Evolutionary conservation across 2,888 invertebrate species (phyloP), one percentile per base, ranked within the genome.

Genomic region (Hydropsyche betteni): DNA sequence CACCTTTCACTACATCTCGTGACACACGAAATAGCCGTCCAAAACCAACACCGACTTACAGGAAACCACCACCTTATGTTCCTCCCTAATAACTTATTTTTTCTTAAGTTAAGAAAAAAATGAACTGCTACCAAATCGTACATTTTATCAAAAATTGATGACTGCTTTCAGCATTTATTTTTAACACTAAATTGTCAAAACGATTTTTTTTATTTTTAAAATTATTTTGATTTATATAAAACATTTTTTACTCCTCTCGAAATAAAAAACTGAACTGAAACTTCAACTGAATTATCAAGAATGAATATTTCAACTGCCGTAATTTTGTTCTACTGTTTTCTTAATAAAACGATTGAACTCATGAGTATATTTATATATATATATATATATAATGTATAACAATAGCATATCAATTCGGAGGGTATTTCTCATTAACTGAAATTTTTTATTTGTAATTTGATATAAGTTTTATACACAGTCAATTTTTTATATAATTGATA

Each of bases 31-130:
- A 92, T 76, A 92, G 91, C 81, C 89, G 93, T 80, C 95, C 94
- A 74, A 95, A 93, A 82, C 92, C 94, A 77, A 94, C 94, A 69
- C 95, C 96, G 78, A 94, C 95, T 81, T 96, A 97, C 89, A 92
- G 97, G 83, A 95, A 96, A 86, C 98, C 98, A 71, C 97, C 98
- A 78, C 98, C 98, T 53, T 98, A 98, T 86, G 97, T 98, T 82
- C 97, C 98, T 81, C 98, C 98, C 86, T 98, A 97, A 72, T 72
- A 36, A 24, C 52, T 7, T 61, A 55, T 38, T 10, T 53, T 51
- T 44, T 55, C n/a, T 12, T 16, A 55, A 64, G 36, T 24, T 24
- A 24, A 24, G 24, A 24, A 36, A n/a, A 36, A 53, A 16, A 8
- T 53, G 53, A 51, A 50, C n/a, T 69, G 24, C 51, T 24, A 72